phyloP scores from a whole-genome alignment of 1,140 invertebrate genomes.

The Caenorhabditis inopinata region DNA sequence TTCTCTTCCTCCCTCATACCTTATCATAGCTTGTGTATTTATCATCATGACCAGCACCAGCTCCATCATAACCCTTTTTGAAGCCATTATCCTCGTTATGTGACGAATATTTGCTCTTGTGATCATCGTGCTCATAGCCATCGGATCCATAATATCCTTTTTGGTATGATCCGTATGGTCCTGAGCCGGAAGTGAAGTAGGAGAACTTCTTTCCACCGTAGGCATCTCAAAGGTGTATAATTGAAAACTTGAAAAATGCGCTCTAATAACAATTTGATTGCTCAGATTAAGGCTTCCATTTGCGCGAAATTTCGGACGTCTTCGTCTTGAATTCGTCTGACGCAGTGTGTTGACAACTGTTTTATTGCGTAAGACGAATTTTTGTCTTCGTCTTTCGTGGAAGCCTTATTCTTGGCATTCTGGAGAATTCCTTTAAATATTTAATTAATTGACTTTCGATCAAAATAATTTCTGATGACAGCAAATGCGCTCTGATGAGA shows the following conservation, averaged over 20 bases:
- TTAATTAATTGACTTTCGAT: too few species aligned
- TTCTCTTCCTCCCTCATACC: not conserved
- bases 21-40: slow-evolving; percentile 27
- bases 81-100: slow-evolving; percentile 44
- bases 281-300: too few species aligned
- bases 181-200: slow-evolving; percentile 45
- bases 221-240: not conserved
- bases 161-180: slow-evolving; percentile 45
- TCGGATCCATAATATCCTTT: slow-evolving; percentile 50
- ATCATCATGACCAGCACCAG: slow-evolving; percentile 11
- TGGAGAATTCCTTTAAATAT: too few species aligned
- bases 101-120: slow-evolving; percentile 36
- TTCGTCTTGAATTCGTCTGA: too few species aligned
- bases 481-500: too few species aligned
- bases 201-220: slow-evolving; percentile 47
- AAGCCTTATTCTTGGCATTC: too few species aligned
- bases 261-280: too few species aligned
- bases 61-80: slow-evolving; percentile 43
- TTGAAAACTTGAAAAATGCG: not conserved
- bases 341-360: too few species aligned
- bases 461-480: too few species aligned
- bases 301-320: too few species aligned
- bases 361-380: too few species aligned
- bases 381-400: too few species aligned
- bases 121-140: slow-evolving; percentile 44